These are phyloP conservation scores for Drosophila jambulina DNA, from an alignment of 1,140 invertebrate genomes.

Conservation along the genomic window DNA sequence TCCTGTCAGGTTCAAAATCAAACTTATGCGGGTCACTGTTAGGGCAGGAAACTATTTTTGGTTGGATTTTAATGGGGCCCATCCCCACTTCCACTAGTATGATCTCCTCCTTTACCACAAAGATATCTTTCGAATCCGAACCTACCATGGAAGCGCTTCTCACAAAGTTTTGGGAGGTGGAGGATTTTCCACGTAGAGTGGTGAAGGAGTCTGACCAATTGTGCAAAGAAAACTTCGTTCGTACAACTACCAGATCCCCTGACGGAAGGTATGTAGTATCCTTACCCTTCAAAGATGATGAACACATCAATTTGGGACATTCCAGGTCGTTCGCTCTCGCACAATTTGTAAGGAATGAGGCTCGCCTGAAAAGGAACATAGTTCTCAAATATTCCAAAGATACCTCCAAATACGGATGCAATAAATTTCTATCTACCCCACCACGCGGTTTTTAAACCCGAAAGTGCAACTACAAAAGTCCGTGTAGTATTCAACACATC, in stretches of 20 bases:
- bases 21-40: not conserved
- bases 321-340: too few relatives aligned
- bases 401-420: not conserved
- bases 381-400: not conserved
- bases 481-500: too few relatives aligned
- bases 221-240: not conserved
- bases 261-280: too few relatives aligned
- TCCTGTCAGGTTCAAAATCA: not conserved
- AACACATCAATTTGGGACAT: too few relatives aligned
- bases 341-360: too few relatives aligned
- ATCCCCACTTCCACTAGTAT: not conserved
- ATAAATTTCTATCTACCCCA: too few relatives aligned
- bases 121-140: not conserved
- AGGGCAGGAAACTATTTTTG: too few relatives aligned
- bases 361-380: not conserved
- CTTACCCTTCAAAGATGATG: too few relatives aligned
- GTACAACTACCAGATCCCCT: too few relatives aligned
- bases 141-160: not conserved
- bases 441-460: too few relatives aligned
- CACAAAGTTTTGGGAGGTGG: constrained; percentile 9
- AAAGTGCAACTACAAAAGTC: too few relatives aligned
- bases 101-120: not conserved
- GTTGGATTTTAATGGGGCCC: too few relatives aligned
- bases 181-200: constrained; percentile 3
- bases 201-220: not conserved